Conservation (phyloP, 2,888 invertebrate genomes). For the Aphodius sticticus region DNA sequence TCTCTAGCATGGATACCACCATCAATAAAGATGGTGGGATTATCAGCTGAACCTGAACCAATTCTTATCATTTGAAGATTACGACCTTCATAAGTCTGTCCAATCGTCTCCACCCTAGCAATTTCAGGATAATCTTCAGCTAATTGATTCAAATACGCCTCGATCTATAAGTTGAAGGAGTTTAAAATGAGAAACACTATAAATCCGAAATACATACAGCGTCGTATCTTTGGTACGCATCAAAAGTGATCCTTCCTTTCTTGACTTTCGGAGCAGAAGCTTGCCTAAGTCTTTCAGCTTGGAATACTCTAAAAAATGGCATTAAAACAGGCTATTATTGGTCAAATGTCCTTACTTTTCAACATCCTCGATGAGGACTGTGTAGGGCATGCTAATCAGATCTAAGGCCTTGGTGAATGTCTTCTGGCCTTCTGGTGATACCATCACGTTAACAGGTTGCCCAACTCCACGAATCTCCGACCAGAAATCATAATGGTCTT, state of each 20-base stretch:
- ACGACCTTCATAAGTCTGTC: slow-evolving; percentile 62
- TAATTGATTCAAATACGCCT: slow-evolving; percentile 47
- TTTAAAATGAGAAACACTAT: background rate
- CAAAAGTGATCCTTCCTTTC: slow-evolving; percentile 55
- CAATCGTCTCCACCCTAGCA: slow-evolving; percentile 63
- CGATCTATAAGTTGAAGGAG: slow-evolving; percentile 11
- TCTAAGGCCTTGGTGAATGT: background rate
- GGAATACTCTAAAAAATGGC: slow-evolving; percentile 28
- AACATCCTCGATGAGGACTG: slow-evolving; percentile 27
- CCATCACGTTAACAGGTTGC: background rate
- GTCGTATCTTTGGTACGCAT: slow-evolving; percentile 60
- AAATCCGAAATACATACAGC: background rate
- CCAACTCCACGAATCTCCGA: background rate
- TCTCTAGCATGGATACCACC: slow-evolving; percentile 73
- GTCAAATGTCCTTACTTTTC: slow-evolving; percentile 35
- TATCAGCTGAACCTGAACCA: slow-evolving; percentile 63
- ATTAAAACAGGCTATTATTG: background rate
- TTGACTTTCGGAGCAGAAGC: slow-evolving; percentile 53
- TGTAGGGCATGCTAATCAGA: background rate
- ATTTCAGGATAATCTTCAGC: slow-evolving; percentile 60
- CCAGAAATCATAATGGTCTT: slow-evolving; percentile 10
- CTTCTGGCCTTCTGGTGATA: background rate
- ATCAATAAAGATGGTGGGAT: slow-evolving; percentile 69
- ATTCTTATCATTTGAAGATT: slow-evolving; percentile 67
- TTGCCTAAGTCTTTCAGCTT: slow-evolving; percentile 34